Percentiles rank a stretch among this genome's conserved stretches.
These are phyloP conservation scores for Aradophagus sp. DNA, from an alignment of 1,140 invertebrate species.

Conservation along the genomic window DNA sequence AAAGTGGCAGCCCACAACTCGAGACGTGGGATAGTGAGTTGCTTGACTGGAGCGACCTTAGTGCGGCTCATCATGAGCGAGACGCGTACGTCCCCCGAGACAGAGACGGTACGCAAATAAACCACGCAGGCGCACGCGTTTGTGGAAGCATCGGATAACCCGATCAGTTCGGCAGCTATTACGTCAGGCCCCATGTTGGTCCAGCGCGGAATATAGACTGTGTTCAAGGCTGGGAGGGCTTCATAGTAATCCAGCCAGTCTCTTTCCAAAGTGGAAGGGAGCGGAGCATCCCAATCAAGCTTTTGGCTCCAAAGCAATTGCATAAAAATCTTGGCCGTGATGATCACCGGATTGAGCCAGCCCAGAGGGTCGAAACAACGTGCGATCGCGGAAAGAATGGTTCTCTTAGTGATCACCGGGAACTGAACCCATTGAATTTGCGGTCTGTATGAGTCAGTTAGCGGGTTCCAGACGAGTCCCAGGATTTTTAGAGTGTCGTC, in stretches of 20 bases:
- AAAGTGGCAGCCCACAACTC: constrained; percentile 65
- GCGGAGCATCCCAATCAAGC: background rate
- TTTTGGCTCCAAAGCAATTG: background rate
- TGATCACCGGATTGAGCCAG: background rate
- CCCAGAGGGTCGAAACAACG: background rate
- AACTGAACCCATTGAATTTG: background rate
- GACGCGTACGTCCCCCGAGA: background rate
- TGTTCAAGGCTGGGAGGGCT: background rate
- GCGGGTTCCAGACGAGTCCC: background rate
- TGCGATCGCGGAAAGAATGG: background rate
- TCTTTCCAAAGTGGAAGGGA: background rate
- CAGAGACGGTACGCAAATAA: background rate
- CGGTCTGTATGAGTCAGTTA: background rate
- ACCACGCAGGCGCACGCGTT: background rate
- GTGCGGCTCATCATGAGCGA: constrained; percentile 15
- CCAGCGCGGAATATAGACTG: background rate
- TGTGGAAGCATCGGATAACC: constrained; percentile 12
- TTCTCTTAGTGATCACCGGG: background rate
- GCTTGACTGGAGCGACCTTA: constrained; percentile 42
- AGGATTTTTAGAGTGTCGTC: background rate
- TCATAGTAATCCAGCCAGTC: background rate
- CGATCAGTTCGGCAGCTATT: constrained; percentile 12
- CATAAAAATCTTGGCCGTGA: constrained; percentile 2
- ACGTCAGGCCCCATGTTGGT: background rate
- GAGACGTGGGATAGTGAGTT: constrained; percentile 51